Percentiles rank a stretch among this genome's conserved stretches.
These are phyloP conservation scores for Hypotaenidia okinawae DNA, from an alignment of 2,797 vertebrate species.

Conservation along the genomic window DNA sequence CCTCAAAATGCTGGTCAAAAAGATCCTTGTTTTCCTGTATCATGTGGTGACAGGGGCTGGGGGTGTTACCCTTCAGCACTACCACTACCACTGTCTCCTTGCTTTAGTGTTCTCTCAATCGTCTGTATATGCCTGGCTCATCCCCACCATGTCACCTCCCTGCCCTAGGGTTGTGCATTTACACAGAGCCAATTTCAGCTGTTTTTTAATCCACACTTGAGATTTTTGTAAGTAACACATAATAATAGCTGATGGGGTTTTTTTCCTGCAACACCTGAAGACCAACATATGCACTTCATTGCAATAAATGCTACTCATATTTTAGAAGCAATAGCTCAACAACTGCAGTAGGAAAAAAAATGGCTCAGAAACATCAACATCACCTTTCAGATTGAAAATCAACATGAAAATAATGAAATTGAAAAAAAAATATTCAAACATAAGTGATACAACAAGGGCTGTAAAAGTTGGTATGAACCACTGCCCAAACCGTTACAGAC, in stretches of 20 bases:
- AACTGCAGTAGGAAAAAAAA: neutral
- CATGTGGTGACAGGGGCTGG: accelerated
- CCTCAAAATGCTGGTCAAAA: neutral
- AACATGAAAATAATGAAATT: neutral
- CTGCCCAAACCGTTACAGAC: neutral
- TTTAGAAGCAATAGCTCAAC: neutral
- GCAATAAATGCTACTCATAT: neutral
- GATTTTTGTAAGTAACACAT: neutral
- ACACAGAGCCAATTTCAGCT: neutral
- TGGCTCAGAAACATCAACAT: neutral
- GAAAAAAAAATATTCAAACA: neutral
- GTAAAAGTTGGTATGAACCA: neutral
- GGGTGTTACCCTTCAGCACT: accelerated
- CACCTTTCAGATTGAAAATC: neutral
- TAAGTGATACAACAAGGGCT: neutral
- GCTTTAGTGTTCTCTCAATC: neutral
- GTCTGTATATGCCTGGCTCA: neutral
- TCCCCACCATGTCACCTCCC: neutral
- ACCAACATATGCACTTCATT: neutral
- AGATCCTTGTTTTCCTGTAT: neutral
- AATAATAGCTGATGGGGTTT: neutral
- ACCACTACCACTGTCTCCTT: accelerated
- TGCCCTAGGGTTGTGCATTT: neutral
- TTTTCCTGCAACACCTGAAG: neutral
- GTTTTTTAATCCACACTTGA: neutral